phyloP scores from a whole-genome alignment of 2,888 invertebrate species.

The Tortrix viridana region DNA sequence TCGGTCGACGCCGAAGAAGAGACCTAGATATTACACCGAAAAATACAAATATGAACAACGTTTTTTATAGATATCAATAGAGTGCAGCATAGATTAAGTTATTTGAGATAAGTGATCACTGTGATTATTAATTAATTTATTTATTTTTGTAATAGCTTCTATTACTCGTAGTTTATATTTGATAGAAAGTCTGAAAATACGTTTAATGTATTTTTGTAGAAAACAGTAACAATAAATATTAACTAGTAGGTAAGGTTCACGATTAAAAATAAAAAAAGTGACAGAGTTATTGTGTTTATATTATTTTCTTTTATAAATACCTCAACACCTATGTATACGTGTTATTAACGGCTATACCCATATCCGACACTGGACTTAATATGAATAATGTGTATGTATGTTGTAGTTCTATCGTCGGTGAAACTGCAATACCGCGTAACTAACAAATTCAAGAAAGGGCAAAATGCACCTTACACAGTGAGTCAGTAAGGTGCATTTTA shows the following conservation, averaged over 20 bases:
- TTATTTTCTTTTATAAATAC: too few relatives aligned
- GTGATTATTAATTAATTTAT: slow-evolving; percentile 42
- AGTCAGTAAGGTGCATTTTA: too few relatives aligned
- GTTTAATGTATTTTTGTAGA: slow-evolving; percentile 22
- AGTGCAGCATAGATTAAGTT: slow-evolving; percentile 13
- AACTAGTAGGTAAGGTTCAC: background rate
- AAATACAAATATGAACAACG: slow-evolving; percentile 52
- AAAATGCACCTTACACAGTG: too few relatives aligned
- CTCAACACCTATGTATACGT: too few relatives aligned
- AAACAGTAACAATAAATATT: background rate
- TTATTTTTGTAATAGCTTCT: slow-evolving; percentile 19
- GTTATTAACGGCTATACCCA: too few relatives aligned
- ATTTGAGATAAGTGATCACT: slow-evolving; percentile 39
- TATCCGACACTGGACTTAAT: too few relatives aligned
- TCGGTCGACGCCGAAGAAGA: slow-evolving; percentile 80
- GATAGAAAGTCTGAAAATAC: slow-evolving; percentile 26
- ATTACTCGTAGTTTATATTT: slow-evolving; percentile 9
- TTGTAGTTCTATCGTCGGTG: too few relatives aligned
- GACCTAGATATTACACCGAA: slow-evolving; percentile 48
- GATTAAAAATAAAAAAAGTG: too few relatives aligned
- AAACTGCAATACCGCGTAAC: too few relatives aligned
- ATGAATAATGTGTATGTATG: too few relatives aligned
- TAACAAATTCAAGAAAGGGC: too few relatives aligned
- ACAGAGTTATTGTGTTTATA: too few relatives aligned
- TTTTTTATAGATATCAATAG: slow-evolving; percentile 53